Evolutionary conservation across 30 jellyfish, hydroid and myxozoan species (phyloP), one percentile per base, ranked within the genome.

Genomic region (Nemopilema nomurai): DNA sequence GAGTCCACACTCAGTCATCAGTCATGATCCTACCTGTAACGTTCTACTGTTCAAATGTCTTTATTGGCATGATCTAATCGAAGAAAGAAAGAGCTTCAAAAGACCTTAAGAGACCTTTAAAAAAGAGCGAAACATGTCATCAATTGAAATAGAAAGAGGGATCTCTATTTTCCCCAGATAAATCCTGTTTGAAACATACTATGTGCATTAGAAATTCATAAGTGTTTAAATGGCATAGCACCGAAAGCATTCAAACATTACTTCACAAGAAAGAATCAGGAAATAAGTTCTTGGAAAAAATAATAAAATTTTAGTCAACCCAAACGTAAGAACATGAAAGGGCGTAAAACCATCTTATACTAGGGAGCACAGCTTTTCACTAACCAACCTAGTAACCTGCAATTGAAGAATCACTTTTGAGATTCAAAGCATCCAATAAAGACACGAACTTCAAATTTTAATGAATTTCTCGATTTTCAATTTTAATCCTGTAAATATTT

Each of bases 1-100:
- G 49, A 79, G 81, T 62, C 89, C 89, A 62, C 89, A 79, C 89
- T 26, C 89, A 4, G 89, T 70, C 4, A 71, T 49, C 8, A 77
- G 62, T 77, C 28, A 53, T 77, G 87, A 77, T 77, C 80, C 80
- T 79, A 28, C 89, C 89, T 79, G 81, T 63, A 69, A 62, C 27
- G 80, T 69, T 79, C 33, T 79, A 66, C 80, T 79, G 89, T 64
- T 62, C 80, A 30, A 67, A 65, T 64, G 67, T 63, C 20, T 79
- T 77, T 52, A 71, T 73, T 73, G 83, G 83, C 70, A 73, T 73
- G 83, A 26, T 28, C 69, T 71, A 73, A 77, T 76, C 68, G 75
- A 76, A 76, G 26, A 76, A 76, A 76, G 67, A 76, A 51, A 62
- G 79, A 79, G n/a, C n/a, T n/a, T n/a, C n/a, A n/a, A 68, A 28